Evolutionary conservation across 1,140 invertebrate genomes (phyloP), one percentile per base, ranked within the genome.

Genomic region (Plectus sambesii): DNA sequence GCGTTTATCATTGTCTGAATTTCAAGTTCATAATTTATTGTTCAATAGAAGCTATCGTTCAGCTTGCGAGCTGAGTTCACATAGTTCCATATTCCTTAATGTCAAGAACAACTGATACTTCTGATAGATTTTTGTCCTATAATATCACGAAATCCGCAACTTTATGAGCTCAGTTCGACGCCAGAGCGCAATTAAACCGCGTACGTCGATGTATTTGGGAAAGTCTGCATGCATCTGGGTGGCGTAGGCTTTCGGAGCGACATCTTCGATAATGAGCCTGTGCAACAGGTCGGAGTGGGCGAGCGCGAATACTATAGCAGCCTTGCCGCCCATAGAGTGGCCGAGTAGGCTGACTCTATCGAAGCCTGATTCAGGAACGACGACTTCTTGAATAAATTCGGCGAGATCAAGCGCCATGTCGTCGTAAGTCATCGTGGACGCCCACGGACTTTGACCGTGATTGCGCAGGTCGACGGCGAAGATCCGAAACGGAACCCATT

Each of bases 291-390:
- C 5, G 9, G 27, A 19, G 12, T 29, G 27, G 9, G 47, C 37
- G 19, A 65, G 26, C 2, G 62, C 56, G 43, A 62, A 42, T 33
- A 51, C 37, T 25, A 60, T 47, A 0, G 41, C 60, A 6, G 49
- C 57, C 42, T 65, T 63, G 36, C 61, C 61, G 6, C 61, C 61
- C 61, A 63, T 63, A 6, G 61, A 63, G 46, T 63, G 61, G 12
- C 61, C 61, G 4, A 63, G 36, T 12, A 63, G 24, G 43, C 58
- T 41, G 20, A 59, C 55, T 12, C 39, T 46, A 5, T 53, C 36
- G 39, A 47, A 49, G 9, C 17, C n/a, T 9, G 47, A 44, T 29
- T 51, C 56, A 19, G 33, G 23, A 2, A 47, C 24, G 17, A 58
- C 50, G 25, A 41, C 45, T 24, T 39, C 33, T 36, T 55, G 36